A percentile compares a stretch with the other conserved stretches of the same genome.
Evolutionary conservation across 2,113 vertebrate genomes (phyloP).

Genomic region (Crotalus helleri): DNA sequence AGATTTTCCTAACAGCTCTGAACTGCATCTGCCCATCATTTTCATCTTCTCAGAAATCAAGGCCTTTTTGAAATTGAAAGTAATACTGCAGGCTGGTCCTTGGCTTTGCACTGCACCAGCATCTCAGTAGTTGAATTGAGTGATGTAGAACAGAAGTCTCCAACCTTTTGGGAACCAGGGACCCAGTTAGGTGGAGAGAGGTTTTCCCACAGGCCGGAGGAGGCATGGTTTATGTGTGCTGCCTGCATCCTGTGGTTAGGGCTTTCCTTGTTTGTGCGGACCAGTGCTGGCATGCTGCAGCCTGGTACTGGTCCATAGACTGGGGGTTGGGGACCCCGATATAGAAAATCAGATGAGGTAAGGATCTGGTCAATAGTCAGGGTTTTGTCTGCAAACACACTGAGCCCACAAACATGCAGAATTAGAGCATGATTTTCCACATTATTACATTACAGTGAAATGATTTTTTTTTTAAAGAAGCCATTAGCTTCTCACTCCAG

Average conservation of each 20-base stretch:
- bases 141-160: background rate
- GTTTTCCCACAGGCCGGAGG: too few relatives aligned
- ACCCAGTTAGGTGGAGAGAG: too few relatives aligned
- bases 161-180: too few relatives aligned
- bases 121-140: background rate
- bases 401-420: background rate
- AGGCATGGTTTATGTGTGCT: too few relatives aligned
- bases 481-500: background rate
- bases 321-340: background rate
- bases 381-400: background rate
- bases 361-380: background rate
- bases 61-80: background rate
- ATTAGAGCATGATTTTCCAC: background rate
- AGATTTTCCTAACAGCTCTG: background rate
- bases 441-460: background rate
- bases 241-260: too few relatives aligned
- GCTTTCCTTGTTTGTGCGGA: too few relatives aligned
- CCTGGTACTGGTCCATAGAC: too few relatives aligned
- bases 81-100: background rate
- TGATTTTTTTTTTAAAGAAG: background rate
- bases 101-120: background rate
- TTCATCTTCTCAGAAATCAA: background rate
- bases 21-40: background rate
- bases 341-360: background rate
- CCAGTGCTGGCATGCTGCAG: too few relatives aligned